phyloP scores from a whole-genome alignment of 1,140 invertebrate species.

The Polyergus mexicanus region DNA sequence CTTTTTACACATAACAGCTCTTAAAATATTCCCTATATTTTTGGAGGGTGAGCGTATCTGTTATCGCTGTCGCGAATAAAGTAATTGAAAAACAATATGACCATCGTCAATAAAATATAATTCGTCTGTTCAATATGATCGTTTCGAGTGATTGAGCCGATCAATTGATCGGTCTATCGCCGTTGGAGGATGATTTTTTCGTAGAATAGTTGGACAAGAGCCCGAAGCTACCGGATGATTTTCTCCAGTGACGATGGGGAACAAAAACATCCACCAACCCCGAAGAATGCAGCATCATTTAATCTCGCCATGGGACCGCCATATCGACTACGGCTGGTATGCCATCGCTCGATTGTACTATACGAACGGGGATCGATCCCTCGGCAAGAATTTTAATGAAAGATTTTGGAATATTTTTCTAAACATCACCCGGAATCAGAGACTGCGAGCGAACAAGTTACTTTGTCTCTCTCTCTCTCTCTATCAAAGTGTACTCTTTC shows the following conservation, averaged over 20 bases:
- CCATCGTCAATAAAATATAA: conserved; percentile 3
- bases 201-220: neutral
- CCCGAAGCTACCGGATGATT: conserved; percentile 35
- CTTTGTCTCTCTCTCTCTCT: conserved; percentile 6
- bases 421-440: conserved; percentile 18
- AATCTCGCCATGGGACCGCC: conserved; percentile 31
- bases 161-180: conserved; percentile 27
- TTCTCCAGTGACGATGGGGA: conserved; percentile 2
- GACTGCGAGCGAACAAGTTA: neutral
- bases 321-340: conserved; percentile 29
- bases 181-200: conserved; percentile 18
- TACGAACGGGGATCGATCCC: neutral
- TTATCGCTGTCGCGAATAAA: conserved; percentile 29
- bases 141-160: conserved; percentile 35
- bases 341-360: conserved; percentile 39
- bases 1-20: neutral
- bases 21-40: neutral
- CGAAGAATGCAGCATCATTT: conserved; percentile 39
- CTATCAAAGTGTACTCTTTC: conserved; percentile 31
- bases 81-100: conserved; percentile 13
- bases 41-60: neutral
- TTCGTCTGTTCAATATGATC: conserved; percentile 2
- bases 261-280: conserved; percentile 32
- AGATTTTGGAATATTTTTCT: conserved; percentile 57
- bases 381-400: conserved; percentile 59